A percentile compares a stretch with the other conserved stretches of the same genome.
phyloP scores from a whole-genome alignment of 2,113 vertebrate species.

The Lathamus discolor region DNA sequence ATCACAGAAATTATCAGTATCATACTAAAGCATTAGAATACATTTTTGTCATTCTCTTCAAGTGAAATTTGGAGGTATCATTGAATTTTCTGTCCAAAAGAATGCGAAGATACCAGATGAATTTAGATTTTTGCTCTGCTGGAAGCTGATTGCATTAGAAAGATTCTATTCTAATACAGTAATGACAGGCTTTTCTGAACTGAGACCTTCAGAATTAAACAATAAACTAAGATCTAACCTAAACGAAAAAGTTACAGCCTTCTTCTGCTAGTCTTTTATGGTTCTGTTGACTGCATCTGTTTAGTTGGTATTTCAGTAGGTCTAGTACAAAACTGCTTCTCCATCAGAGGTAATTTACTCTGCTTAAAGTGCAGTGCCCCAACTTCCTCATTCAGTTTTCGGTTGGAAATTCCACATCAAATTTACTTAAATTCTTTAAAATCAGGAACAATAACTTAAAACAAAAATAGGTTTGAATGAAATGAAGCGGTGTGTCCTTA shows the following conservation, averaged over 20 bases:
- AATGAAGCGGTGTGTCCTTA: rapidly evolving
- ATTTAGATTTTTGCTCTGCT: neutral
- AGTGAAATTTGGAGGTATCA: neutral
- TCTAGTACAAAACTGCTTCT: neutral
- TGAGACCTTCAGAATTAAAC: neutral
- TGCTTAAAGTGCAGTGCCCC: neutral
- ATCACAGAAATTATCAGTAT: neutral
- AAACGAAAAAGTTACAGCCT: neutral
- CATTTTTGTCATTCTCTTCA: neutral
- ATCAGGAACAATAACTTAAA: neutral
- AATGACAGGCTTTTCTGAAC: neutral
- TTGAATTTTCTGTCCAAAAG: neutral
- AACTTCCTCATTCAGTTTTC: neutral
- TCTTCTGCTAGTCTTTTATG: neutral
- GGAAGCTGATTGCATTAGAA: neutral
- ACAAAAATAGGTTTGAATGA: neutral
- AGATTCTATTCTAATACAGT: neutral
- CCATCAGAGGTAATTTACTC: neutral
- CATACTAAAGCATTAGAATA: neutral
- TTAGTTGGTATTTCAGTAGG: neutral
- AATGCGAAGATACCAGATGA: neutral
- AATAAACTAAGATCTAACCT: neutral
- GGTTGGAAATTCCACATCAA: neutral
- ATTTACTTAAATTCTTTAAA: neutral
- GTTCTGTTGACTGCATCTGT: neutral